Base-by-base conservation (phyloP, 53 echinoderm and acorn worm genomes). In the Echinarachnius parma region DNA sequence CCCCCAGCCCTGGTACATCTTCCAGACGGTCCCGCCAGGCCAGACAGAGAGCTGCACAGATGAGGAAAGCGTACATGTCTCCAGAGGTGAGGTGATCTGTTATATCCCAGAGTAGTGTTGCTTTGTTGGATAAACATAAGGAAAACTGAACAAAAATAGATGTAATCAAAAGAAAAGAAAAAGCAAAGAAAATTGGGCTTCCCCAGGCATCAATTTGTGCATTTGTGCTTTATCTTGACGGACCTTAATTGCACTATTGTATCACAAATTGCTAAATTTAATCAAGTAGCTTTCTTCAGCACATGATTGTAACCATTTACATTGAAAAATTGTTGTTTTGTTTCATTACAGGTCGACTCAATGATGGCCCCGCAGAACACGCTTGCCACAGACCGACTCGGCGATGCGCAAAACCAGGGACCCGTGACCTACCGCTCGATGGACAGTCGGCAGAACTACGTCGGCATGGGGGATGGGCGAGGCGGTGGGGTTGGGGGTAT, bases 1-100 rank as follows among this genome's bases (percentile, higher is more conserved):
- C 57, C 20, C 34, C 76, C 22, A 36, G 77, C 42, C 77, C 91
- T 9, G 88, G 91, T 27, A 72, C 78, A 39, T 77, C 96, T 10
- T 78, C 87, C 3, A 55, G 96, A 29, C 71, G 96, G 4, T 96
- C 96, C 29, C 56, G 82, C 3, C 96, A 96, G 77, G 96, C 96
- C 19, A 87, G 76, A 60, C 87, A 87, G 39, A 68, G 84, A 56
- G 80, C 81, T 27, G 60, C 78, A 32, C 84, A 53, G 39, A 96
- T 96, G 96, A 83, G 77, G 54, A 87, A 77, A 46, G 55, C 83
- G 62, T 96, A 96, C 71, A 70, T 70, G 70, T 70, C 70, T 16
- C 70, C 70, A 11, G 70, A 52, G 35, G 70, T 70, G 35, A 10
- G 70, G n/a, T n/a, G n/a, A n/a, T n/a, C n/a, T n/a, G n/a, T n/a